Percentiles rank a stretch among this genome's conserved stretches.
Evolutionary conservation across 2,797 vertebrate species (phyloP).

Genomic region (Taeniopygia guttata): DNA sequence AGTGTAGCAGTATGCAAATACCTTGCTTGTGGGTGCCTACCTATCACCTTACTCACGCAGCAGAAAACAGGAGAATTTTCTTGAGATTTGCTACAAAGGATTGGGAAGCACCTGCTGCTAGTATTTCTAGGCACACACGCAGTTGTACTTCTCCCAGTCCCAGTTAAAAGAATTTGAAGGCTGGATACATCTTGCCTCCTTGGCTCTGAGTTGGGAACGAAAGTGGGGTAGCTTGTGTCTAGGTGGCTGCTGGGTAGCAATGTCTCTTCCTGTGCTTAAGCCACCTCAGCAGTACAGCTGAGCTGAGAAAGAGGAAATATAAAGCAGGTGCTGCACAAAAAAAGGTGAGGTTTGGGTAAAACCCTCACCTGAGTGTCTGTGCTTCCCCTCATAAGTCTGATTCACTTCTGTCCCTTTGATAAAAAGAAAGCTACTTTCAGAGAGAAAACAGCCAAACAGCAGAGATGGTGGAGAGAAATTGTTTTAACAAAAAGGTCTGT

Average conservation of each 20-base stretch:
- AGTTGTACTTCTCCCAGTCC: not conserved
- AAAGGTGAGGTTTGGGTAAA: not conserved
- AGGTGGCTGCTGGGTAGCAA: not conserved
- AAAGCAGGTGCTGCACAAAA: not conserved
- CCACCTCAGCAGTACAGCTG: not conserved
- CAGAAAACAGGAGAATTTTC: not conserved
- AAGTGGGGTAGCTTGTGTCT: not conserved
- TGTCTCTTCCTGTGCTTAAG: not conserved
- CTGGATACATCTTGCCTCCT: not conserved
- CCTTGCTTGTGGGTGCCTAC: fast-evolving
- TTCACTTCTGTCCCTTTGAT: not conserved
- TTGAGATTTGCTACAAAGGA: not conserved
- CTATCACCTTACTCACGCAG: not conserved
- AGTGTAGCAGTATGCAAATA: not conserved
- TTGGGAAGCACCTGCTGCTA: not conserved
- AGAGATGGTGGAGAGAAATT: not conserved
- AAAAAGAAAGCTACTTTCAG: not conserved
- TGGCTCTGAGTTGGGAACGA: not conserved
- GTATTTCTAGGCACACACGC: not conserved
- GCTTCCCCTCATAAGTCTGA: not conserved
- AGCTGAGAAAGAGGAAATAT: not conserved
- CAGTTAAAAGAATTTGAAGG: not conserved
- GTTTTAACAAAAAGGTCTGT: not conserved
- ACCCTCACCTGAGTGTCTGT: not conserved
- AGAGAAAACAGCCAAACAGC: not conserved